Evolutionary conservation across 2,888 invertebrate species (phyloP).

Genomic region (Gnatocerus cornutus): DNA sequence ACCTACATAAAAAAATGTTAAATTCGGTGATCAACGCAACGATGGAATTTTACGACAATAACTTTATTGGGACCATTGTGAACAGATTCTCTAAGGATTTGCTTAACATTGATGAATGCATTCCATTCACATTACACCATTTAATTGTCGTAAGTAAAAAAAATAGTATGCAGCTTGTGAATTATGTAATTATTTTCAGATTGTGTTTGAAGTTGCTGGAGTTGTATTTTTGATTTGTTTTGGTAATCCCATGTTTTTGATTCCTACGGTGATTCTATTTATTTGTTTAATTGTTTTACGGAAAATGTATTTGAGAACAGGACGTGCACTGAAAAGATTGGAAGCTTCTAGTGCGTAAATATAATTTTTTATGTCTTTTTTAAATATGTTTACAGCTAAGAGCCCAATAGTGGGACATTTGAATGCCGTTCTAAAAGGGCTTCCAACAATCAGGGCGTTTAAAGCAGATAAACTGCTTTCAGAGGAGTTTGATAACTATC

Average conservation of each 20-base stretch:
- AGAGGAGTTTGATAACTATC: conserved; percentile 59
- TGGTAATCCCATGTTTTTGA: background rate
- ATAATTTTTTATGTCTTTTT: too few relatives aligned
- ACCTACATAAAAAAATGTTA: conserved; percentile 45
- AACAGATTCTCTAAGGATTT: conserved; percentile 76
- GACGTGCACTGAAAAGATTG: conserved; percentile 43
- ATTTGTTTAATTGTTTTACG: background rate
- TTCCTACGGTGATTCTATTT: background rate
- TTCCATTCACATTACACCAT: conserved; percentile 34
- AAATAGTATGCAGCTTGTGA: background rate
- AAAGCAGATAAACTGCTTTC: conserved; percentile 56
- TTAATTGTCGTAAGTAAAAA: conserved; percentile 2
- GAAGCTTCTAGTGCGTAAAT: conserved; percentile 49
- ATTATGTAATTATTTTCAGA: conserved; percentile 14
- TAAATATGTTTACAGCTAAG: conserved; percentile 51
- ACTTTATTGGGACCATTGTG: conserved; percentile 64
- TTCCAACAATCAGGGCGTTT: conserved; percentile 60
- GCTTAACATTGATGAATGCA: conserved; percentile 34
- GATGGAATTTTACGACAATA: conserved; percentile 40
- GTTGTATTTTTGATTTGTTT: background rate
- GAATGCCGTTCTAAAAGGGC: conserved; percentile 62
- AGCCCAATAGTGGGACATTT: conserved; percentile 61
- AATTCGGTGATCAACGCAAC: conserved; percentile 27
- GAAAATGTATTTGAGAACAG: background rate
- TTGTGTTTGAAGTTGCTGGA: background rate